Percentiles rank a stretch among this genome's conserved stretches.
Evolutionary conservation across 2,888 invertebrate species (phyloP).

Genomic region (Electrophaes corylata): DNA sequence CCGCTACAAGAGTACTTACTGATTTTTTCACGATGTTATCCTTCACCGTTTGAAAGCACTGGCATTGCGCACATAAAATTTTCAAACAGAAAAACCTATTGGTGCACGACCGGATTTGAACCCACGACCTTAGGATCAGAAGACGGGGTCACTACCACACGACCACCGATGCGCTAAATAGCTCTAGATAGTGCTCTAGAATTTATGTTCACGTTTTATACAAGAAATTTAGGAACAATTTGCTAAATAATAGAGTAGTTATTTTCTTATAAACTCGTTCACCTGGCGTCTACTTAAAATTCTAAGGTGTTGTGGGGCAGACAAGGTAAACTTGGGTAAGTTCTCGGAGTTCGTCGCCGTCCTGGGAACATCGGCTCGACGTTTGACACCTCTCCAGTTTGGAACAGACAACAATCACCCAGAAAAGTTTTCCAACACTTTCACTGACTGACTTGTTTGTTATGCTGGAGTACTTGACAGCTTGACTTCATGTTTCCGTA

Average conservation of each 20-base stretch:
- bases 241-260: constrained; percentile 61
- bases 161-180: too few relatives aligned
- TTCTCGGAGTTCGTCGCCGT: constrained; percentile 53
- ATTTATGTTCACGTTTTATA: constrained; percentile 27
- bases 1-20: too few relatives aligned
- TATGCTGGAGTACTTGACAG: constrained; percentile 22
- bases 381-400: constrained; percentile 64
- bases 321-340: constrained; percentile 60
- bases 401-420: constrained; percentile 59
- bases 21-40: too few relatives aligned
- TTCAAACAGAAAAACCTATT: too few relatives aligned
- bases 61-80: too few relatives aligned
- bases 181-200: too few relatives aligned
- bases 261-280: constrained; percentile 66
- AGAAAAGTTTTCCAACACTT: constrained; percentile 58
- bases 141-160: too few relatives aligned
- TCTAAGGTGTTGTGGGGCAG: constrained; percentile 64
- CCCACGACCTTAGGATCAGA: too few relatives aligned
- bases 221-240: constrained; percentile 56
- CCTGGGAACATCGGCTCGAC: constrained; percentile 55
- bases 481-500: constrained; percentile 9
- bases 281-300: constrained; percentile 75
- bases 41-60: too few relatives aligned
- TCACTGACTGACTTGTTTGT: constrained; percentile 38
- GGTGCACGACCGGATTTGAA: too few relatives aligned